phyloP scores from a whole-genome alignment of 2,113 vertebrate genomes.

The Mesoclemmys tuberculata region DNA sequence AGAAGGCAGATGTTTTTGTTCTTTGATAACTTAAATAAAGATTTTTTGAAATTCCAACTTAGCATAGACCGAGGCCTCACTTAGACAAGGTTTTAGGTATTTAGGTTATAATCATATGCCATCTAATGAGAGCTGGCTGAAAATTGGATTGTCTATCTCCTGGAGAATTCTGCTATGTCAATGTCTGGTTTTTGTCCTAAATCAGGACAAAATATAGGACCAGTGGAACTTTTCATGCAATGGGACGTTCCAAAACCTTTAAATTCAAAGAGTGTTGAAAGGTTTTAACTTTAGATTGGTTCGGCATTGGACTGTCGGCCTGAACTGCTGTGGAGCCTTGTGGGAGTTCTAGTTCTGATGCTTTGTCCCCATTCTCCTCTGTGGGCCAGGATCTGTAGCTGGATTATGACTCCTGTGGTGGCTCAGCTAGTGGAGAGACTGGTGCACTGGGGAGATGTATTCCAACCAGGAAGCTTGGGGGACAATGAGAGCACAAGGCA shows the following conservation, averaged over 20 bases:
- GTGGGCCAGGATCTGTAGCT: neutral
- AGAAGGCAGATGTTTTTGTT: neutral
- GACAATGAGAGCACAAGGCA: fast-evolving
- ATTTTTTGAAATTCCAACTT: neutral
- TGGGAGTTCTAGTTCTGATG: neutral
- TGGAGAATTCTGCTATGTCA: fast-evolving
- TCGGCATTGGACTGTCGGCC: neutral
- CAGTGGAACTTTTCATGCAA: neutral
- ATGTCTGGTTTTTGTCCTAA: neutral
- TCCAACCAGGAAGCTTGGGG: neutral
- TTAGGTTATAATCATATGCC: neutral
- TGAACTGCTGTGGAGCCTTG: neutral
- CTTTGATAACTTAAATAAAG: neutral
- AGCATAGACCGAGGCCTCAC: neutral
- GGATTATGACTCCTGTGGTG: neutral
- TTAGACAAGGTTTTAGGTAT: neutral
- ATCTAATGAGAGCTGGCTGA: neutral
- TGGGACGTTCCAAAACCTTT: neutral
- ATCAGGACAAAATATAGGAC: neutral
- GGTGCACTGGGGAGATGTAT: neutral
- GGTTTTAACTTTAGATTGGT: neutral
- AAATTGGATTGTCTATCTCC: neutral
- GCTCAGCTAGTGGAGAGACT: neutral
- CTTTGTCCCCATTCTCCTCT: neutral
- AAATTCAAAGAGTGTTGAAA: neutral